Evolutionary conservation across 2,888 invertebrate species (phyloP), one percentile per base, ranked within the genome.

Genomic region (Dolichopus griseipennis): DNA sequence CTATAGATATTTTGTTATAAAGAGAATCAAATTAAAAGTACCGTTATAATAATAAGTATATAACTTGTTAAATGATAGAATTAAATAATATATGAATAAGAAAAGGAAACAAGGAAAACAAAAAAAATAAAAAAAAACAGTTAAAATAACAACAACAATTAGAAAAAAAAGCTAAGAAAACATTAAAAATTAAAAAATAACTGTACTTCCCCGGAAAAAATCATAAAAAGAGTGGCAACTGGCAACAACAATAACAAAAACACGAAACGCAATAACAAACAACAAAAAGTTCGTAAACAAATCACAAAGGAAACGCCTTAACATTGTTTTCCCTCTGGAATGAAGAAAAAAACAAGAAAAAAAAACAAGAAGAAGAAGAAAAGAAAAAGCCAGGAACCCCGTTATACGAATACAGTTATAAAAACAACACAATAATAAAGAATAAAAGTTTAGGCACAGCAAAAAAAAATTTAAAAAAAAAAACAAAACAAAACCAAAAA

Each of bases 281-380:
- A 15, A 6, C 2, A n/a, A 52, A 52, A 52, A 18, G 15, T 52
- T 52, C 15, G 6, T 52, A 52, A 52, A 52, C 52, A 52, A 52
- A 52, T 52, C 52, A 52, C 52, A 52, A 52, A 52, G 52, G 52
- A 52, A 52, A 52, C 52, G 52, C 52, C 52, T 52, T 52, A 52
- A 52, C n/a, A 52, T 52, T 52, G 52, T 52, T 52, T 52, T 52
- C 52, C 52, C 52, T 52, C n/a, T 18, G 15, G 18, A 52, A 52
- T 12, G 15, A 52, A 52, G 18, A 52, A 12, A 1, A 52, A 12
- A 18, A 52, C 2, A 37, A 7, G 1, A 37, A 10, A 27, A 27
- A 37, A 15, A 18, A 52, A 43, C 43, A 43, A 15, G 12, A 43
- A 15, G 12, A 43, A 43, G 12, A 43, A 15, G 12, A 43, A 10